phyloP scores from a whole-genome alignment of 64 coral and sea anemone genomes.

The Stichodactyla mertensii region DNA sequence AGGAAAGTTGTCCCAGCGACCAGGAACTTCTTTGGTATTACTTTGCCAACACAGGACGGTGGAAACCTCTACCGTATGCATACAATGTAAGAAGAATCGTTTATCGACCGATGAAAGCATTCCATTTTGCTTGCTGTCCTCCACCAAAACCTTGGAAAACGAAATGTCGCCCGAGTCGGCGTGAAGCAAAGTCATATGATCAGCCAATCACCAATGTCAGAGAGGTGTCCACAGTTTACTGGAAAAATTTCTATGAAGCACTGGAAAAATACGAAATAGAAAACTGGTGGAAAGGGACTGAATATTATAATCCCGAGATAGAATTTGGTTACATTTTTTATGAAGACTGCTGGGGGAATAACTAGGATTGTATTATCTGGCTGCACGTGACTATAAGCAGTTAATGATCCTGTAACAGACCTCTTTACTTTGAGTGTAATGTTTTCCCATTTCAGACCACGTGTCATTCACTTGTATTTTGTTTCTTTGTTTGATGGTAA shows the following conservation, averaged over 20 bases:
- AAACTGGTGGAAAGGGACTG: slow-evolving; percentile 7
- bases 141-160: slow-evolving; percentile 11
- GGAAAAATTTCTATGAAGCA: slow-evolving; percentile 32
- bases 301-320: not conserved
- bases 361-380: not conserved
- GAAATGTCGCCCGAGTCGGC: slow-evolving; percentile 13
- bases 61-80: slow-evolving; percentile 15
- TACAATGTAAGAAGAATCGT: slow-evolving; percentile 36
- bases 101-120: slow-evolving; percentile 36
- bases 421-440: too few relatives aligned
- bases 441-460: too few relatives aligned
- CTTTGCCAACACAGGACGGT: not conserved
- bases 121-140: slow-evolving; percentile 36
- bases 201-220: slow-evolving; percentile 1
- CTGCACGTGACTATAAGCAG: too few relatives aligned
- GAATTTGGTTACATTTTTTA: slow-evolving; percentile 20
- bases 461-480: too few relatives aligned
- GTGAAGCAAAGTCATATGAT: slow-evolving; percentile 10
- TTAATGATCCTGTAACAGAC: too few relatives aligned
- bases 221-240: slow-evolving; percentile 6
- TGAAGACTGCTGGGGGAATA: slow-evolving; percentile 4
- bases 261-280: slow-evolving; percentile 14
- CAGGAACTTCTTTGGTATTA: slow-evolving; percentile 12
- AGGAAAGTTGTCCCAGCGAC: slow-evolving; percentile 28
- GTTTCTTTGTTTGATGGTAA: too few relatives aligned